These are phyloP conservation scores for Sebastes iracundus DNA, from an alignment of 2,797 vertebrate species.

Conservation along the genomic window DNA sequence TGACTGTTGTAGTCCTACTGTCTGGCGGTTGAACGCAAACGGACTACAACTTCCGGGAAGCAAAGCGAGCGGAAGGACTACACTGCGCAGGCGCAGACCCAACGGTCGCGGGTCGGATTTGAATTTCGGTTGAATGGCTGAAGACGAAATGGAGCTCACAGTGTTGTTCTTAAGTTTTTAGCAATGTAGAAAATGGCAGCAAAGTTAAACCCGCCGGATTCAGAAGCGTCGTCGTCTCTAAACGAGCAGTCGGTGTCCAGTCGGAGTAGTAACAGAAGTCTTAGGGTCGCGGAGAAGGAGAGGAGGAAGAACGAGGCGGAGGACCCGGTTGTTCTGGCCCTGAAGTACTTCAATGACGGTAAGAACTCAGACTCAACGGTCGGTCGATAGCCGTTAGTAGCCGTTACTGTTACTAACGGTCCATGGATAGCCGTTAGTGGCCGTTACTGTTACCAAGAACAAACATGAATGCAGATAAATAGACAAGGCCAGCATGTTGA, in stretches of 20 bases:
- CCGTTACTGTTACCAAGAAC: neutral
- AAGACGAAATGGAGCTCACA: accelerated
- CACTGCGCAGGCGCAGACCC: conserved; percentile 78
- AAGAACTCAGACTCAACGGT: neutral
- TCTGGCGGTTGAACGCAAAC: too few relatives aligned
- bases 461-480: neutral
- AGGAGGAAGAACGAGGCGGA: conserved; percentile 71
- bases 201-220: conserved; percentile 24
- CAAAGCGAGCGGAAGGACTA: neutral
- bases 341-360: conserved; percentile 81
- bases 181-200: conserved; percentile 80
- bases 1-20: neutral
- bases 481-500: neutral
- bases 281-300: conserved; percentile 74
- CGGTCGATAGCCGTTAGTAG: neutral
- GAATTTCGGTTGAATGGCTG: conserved; percentile 77
- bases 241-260: conserved; percentile 43
- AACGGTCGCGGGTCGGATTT: conserved; percentile 84
- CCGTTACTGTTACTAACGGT: neutral
- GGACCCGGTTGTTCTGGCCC: conserved; percentile 69
- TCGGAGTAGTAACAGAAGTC: conserved; percentile 69
- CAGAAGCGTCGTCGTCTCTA: conserved; percentile 35
- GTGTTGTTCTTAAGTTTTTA: conserved; percentile 11
- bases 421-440: neutral
- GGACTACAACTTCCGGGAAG: conserved; percentile 61